phyloP scores from a whole-genome alignment of 1,140 invertebrate species.

The Mesaphorura yosii region DNA sequence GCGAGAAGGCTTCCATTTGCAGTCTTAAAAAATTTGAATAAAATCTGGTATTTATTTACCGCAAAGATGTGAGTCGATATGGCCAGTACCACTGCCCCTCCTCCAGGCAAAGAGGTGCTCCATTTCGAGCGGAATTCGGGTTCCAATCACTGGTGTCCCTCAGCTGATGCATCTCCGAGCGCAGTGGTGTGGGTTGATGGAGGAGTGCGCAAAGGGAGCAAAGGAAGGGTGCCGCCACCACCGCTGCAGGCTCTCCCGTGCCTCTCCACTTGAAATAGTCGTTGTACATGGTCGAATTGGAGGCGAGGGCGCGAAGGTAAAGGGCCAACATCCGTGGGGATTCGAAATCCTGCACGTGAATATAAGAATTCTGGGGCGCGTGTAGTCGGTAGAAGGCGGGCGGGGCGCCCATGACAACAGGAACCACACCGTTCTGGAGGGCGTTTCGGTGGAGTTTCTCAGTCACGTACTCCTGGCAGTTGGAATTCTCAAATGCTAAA shows the following conservation, averaged over 20 bases:
- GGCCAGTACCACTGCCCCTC: too few species aligned
- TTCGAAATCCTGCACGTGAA: slow-evolving; percentile 41
- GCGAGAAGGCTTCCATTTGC: too few species aligned
- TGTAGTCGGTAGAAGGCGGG: slow-evolving; percentile 33
- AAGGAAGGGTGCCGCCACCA: not conserved
- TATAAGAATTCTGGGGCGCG: slow-evolving; percentile 41
- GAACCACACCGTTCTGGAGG: slow-evolving; percentile 44
- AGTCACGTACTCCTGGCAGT: slow-evolving; percentile 89
- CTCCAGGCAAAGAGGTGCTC: too few species aligned
- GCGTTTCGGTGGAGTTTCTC: slow-evolving; percentile 93
- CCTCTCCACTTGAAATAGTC: slow-evolving; percentile 38
- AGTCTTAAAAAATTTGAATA: too few species aligned
- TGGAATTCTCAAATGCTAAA: slow-evolving; percentile 90
- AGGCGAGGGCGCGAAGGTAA: slow-evolving; percentile 35
- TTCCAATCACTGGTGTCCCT: too few species aligned
- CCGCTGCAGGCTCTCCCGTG: too few species aligned
- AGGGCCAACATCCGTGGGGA: slow-evolving; percentile 35
- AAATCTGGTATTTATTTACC: too few species aligned
- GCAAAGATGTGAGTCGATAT: too few species aligned
- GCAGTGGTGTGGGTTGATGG: not conserved
- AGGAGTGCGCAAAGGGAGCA: not conserved
- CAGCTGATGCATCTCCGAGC: too few species aligned
- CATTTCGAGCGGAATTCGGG: too few species aligned
- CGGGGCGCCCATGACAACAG: slow-evolving; percentile 42
- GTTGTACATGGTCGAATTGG: slow-evolving; percentile 36